These are phyloP conservation scores for Hemibagrus guttatus DNA, from an alignment of 2,797 vertebrate genomes.

Conservation along the genomic window DNA sequence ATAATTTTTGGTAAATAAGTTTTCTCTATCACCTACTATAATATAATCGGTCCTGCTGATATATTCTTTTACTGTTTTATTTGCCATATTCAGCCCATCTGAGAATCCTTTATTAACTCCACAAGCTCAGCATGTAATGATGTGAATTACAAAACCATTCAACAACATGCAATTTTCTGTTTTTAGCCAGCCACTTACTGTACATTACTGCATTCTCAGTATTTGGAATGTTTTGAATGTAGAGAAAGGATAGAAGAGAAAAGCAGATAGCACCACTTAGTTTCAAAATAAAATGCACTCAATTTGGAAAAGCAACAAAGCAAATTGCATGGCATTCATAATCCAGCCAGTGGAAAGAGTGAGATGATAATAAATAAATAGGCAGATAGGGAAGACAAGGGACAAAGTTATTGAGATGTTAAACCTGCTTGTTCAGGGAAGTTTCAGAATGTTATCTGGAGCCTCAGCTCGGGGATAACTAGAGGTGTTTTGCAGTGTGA, in stretches of 20 bases:
- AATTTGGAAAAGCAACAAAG: constrained; percentile 53
- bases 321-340: constrained; percentile 63
- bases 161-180: constrained; percentile 53
- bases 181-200: constrained; percentile 54
- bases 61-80: constrained; percentile 11
- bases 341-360: constrained; percentile 51
- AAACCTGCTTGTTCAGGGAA: constrained; percentile 76
- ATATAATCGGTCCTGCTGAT: neutral
- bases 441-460: constrained; percentile 80
- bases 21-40: neutral
- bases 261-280: constrained; percentile 45
- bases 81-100: constrained; percentile 4
- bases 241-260: constrained; percentile 33
- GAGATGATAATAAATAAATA: constrained; percentile 70
- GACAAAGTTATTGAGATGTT: constrained; percentile 76
- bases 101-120: constrained; percentile 33
- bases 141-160: constrained; percentile 33
- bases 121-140: constrained; percentile 34
- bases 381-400: constrained; percentile 64
- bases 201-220: constrained; percentile 45
- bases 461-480: constrained; percentile 80
- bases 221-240: constrained; percentile 52
- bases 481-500: constrained; percentile 80
- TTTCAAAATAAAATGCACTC: constrained; percentile 49
- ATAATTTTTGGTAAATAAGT: neutral